Conservation (phyloP, 2,113 vertebrate species). For the Spilogale gracilis region DNA sequence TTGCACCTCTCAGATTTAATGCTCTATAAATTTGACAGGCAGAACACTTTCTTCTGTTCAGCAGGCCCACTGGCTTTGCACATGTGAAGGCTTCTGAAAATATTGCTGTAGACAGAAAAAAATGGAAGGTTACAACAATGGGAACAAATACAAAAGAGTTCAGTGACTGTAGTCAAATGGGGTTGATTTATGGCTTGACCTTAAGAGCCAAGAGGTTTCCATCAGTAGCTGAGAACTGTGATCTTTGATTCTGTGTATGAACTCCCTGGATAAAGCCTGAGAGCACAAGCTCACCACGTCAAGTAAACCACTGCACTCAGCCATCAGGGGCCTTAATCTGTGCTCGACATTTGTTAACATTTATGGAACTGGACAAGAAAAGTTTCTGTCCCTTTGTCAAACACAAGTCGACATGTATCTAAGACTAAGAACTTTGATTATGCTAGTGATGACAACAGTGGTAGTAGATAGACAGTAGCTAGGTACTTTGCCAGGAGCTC, state of each 20-base stretch:
- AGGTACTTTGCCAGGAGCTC: not conserved
- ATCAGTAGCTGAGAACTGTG: not conserved
- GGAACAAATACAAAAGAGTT: not conserved
- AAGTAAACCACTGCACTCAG: not conserved
- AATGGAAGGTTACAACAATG: not conserved
- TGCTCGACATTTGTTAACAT: not conserved
- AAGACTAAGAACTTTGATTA: not conserved
- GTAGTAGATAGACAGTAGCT: accelerated
- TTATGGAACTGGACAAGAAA: not conserved
- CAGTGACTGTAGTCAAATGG: not conserved
- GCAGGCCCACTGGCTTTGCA: not conserved
- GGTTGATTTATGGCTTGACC: not conserved
- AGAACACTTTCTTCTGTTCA: not conserved
- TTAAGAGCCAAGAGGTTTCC: not conserved
- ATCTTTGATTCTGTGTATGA: not conserved
- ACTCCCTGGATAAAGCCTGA: not conserved
- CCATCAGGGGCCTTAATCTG: not conserved
- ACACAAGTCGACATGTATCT: not conserved
- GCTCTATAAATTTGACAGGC: not conserved
- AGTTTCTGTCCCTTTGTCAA: not conserved
- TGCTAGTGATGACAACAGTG: too few relatives aligned
- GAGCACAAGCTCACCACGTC: accelerated
- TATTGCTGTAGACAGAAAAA: not conserved
- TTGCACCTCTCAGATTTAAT: not conserved
- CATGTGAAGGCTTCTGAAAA: not conserved